These are phyloP conservation scores for Acanthurus tractus DNA, from an alignment of 2,797 vertebrate species.

Conservation along the genomic window DNA sequence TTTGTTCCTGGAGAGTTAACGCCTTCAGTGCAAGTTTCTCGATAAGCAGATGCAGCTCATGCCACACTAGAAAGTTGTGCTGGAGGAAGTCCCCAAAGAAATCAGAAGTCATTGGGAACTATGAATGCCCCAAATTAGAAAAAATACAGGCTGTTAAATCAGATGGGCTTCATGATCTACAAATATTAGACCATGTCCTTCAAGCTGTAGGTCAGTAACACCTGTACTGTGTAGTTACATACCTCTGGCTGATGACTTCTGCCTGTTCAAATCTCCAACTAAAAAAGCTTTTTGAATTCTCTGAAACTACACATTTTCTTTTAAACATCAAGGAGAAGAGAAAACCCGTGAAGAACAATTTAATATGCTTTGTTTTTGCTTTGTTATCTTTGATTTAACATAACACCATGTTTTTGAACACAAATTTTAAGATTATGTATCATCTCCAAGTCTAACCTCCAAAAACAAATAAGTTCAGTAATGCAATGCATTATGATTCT, in stretches of 20 bases:
- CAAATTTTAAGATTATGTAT: not conserved
- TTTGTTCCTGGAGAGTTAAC: not conserved
- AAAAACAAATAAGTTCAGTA: not conserved
- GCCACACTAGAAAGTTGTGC: no score
- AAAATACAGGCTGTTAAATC: not conserved
- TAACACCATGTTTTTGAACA: not conserved
- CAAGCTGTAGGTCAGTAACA: not conserved
- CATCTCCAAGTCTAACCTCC: not conserved
- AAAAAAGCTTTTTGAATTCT: not conserved
- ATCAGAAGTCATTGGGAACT: no score
- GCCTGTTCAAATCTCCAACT: not conserved
- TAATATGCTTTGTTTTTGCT: constrained; percentile 8
- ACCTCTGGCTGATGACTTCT: not conserved
- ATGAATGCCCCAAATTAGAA: no score
- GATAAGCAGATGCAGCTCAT: no score
- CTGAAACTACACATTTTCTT: not conserved
- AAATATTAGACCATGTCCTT: not conserved
- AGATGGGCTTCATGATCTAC: not conserved
- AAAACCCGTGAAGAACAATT: not conserved
- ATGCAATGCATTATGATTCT: not conserved
- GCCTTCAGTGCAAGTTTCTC: no score
- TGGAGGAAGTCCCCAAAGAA: no score
- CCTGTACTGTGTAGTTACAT: not conserved
- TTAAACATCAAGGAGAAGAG: not conserved
- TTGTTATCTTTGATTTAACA: not conserved